Conservation (phyloP, 2,888 invertebrate genomes). For the Yponomeuta sedellus region DNA sequence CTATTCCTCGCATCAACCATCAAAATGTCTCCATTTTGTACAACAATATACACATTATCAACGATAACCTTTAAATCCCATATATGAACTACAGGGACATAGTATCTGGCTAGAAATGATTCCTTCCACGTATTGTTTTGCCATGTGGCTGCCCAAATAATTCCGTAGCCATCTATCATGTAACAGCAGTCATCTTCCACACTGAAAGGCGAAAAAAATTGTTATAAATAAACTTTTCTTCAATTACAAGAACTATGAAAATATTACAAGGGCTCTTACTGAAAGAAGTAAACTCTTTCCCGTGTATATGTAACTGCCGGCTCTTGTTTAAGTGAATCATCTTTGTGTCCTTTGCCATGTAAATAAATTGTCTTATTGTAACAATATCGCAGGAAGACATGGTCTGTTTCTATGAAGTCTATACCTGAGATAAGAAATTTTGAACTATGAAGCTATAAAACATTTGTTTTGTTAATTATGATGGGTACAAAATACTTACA, state of each 20-base stretch:
- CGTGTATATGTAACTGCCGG: background rate
- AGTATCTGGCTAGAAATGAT: constrained; percentile 27
- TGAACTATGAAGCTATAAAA: background rate
- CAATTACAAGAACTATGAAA: background rate
- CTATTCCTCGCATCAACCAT: constrained; percentile 15
- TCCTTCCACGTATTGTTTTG: constrained; percentile 23
- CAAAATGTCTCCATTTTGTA: constrained; percentile 31
- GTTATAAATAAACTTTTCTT: background rate
- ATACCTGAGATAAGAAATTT: constrained; percentile 22
- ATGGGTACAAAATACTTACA: constrained; percentile 23
- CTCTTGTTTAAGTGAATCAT: constrained; percentile 2
- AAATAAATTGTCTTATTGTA: constrained; percentile 19
- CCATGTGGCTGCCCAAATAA: constrained; percentile 25
- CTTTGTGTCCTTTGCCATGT: constrained; percentile 17
- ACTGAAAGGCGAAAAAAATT: constrained; percentile 27
- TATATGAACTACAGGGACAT: constrained; percentile 24
- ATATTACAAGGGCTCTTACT: background rate
- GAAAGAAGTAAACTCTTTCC: background rate
- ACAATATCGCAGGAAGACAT: constrained; percentile 24
- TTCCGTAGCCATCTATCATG: constrained; percentile 23
- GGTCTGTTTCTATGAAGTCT: constrained; percentile 30
- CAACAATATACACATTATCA: constrained; percentile 30
- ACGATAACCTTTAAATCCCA: constrained; percentile 27
- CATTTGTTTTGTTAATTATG: background rate
- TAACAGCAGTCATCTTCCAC: constrained; percentile 32